A percentile compares a stretch with the other conserved stretches of the same genome.
Evolutionary conservation across 2,888 invertebrate species (phyloP).

Genomic region (Peribatodes rhomboidaria): DNA sequence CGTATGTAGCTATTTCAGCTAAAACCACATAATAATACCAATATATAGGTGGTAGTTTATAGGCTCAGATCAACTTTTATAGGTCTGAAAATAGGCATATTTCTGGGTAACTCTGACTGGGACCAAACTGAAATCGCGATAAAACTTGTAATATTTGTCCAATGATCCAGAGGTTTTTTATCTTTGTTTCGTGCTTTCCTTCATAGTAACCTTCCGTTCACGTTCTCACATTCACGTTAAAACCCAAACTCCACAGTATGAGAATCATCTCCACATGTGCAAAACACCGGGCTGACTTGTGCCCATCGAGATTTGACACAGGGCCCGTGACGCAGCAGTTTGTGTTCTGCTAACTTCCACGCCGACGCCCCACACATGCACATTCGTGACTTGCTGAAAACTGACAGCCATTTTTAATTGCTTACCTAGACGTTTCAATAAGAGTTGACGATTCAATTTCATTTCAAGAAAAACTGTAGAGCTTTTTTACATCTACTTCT

Average conservation of each 20-base stretch:
- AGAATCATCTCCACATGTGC: constrained; percentile 68
- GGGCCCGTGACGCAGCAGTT: constrained; percentile 77
- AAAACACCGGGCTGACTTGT: constrained; percentile 69
- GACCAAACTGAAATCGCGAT: too few species aligned
- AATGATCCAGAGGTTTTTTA: too few species aligned
- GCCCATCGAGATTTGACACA: constrained; percentile 83
- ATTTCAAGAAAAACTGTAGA: background rate
- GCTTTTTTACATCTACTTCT: background rate
- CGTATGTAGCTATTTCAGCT: too few species aligned
- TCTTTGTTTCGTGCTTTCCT: too few species aligned
- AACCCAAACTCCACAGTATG: constrained; percentile 29
- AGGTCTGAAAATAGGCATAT: too few species aligned
- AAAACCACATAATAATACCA: too few species aligned
- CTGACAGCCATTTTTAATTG: constrained; percentile 78
- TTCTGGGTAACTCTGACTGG: too few species aligned
- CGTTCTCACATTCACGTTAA: constrained; percentile 10
- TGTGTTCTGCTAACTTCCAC: constrained; percentile 53
- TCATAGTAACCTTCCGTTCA: too few species aligned
- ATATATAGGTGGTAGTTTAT: too few species aligned
- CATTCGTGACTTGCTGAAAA: constrained; percentile 72
- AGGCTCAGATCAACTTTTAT: too few species aligned
- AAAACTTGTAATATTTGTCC: too few species aligned
- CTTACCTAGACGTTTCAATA: constrained; percentile 62
- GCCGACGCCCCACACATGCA: constrained; percentile 69
- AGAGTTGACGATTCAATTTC: constrained; percentile 65